Evolutionary conservation across 2,797 vertebrate genomes (phyloP).

Genomic region (Siniperca obscura): DNA sequence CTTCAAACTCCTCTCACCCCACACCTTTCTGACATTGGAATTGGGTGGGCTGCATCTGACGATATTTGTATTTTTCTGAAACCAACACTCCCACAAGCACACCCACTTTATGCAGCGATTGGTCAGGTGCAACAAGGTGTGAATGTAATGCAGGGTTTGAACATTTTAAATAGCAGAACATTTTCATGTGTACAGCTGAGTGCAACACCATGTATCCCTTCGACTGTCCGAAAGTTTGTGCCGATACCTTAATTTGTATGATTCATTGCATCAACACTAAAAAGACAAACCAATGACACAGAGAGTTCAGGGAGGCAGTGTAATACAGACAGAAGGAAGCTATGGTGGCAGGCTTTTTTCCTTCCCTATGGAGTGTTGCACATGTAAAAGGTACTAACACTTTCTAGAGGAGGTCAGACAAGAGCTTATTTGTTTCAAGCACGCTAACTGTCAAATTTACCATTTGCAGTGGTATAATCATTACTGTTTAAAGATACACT

Average conservation of each 20-base stretch:
- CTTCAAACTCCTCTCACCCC: background rate
- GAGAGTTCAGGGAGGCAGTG: background rate
- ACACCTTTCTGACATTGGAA: background rate
- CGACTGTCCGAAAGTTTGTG: no score
- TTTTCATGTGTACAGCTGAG: no score
- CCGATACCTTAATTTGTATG: no score
- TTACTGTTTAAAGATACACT: background rate
- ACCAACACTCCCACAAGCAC: background rate
- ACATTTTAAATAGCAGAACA: background rate
- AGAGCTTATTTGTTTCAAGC: background rate
- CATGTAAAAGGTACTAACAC: background rate
- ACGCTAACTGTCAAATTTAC: no score
- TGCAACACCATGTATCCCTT: no score
- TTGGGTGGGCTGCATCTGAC: background rate
- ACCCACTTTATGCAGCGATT: background rate
- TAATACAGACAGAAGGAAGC: background rate
- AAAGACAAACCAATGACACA: background rate
- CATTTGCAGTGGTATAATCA: background rate
- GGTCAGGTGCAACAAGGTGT: background rate
- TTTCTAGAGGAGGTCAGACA: background rate
- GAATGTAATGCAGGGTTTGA: background rate
- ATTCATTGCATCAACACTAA: no score
- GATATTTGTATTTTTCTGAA: background rate
- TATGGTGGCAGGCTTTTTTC: background rate
- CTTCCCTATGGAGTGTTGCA: background rate